Base-by-base conservation (phyloP, 23 tunicate genomes). In the Trididemnum clinides region DNA sequence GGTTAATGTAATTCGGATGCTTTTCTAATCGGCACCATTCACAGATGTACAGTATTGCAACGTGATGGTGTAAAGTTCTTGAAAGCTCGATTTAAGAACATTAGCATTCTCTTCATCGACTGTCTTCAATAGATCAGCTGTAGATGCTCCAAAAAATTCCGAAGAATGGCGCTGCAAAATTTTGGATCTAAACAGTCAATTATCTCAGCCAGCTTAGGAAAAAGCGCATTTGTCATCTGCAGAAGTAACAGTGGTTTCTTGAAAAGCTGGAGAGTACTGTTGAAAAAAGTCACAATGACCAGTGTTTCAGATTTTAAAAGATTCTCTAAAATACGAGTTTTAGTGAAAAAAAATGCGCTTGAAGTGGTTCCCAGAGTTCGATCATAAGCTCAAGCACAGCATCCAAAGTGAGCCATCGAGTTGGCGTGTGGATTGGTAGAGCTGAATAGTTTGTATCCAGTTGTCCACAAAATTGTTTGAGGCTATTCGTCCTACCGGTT, bases 101-200 rank as follows among this genome's bases (percentile, higher is more conserved):
- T 86, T 79, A 79, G 64, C 85, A 27, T 79, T 88, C 85, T 86
- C 85, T 79, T 86, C 85, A 79, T 86, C 78, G 78, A 80, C 85
- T 79, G 64, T 79, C 84, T 50, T 86, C 49, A 80, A 37, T 64
- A 86, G 85, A 59, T 86, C 90, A 33, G 64, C 90, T 86, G 90
- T n/a, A 29, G 85, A 82, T 78, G 78, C 90, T 39, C 85, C 85
- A 30, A 78, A 79, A 86, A 86, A 86, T 27, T 50, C 90, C 25
- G 85, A 86, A 86, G 23, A 35, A n/a, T 79, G 85, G 37, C 90
- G 85, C 35, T 35, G 90, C 90, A 86, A 71, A 57, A 59, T 83
- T 83, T 71, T 70, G 65, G 28, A 33, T 85, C 35, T 85, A 37
- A 74, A 35, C 57, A 73, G 54, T 73, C 82, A 76, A 85, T 74